phyloP scores from a whole-genome alignment of 2,888 invertebrate genomes.

The Xylophagus ater region DNA sequence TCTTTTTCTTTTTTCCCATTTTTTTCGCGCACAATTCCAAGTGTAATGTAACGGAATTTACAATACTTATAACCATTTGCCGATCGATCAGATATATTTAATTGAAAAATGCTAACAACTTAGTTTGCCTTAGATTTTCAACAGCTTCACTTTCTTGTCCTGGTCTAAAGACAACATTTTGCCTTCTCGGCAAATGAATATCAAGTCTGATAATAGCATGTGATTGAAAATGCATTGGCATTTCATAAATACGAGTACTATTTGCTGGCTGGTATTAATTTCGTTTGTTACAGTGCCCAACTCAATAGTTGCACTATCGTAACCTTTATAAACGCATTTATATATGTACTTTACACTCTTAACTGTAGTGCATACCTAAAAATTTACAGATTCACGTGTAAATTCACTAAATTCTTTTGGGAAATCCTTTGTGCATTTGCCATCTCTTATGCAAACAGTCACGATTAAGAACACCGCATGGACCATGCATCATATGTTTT shows the following conservation, averaged over 20 bases:
- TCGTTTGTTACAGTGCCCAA: constrained; percentile 1
- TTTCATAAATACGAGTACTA: constrained; percentile 22
- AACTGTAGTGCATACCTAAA: constrained; percentile 23
- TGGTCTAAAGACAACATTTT: constrained; percentile 19
- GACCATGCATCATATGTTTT: constrained; percentile 17
- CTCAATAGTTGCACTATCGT: constrained; percentile 20
- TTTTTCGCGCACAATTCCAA: too few species aligned
- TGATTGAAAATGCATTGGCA: constrained; percentile 20
- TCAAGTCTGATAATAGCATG: constrained; percentile 27
- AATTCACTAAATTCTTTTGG: constrained; percentile 25
- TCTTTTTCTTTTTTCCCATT: too few species aligned
- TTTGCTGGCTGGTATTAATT: background rate
- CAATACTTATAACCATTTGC: too few species aligned
- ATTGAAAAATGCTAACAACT: constrained; percentile 13
- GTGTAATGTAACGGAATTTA: too few species aligned
- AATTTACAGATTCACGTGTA: constrained; percentile 22
- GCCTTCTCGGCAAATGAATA: constrained; percentile 27
- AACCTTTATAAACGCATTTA: constrained; percentile 25
- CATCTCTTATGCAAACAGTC: constrained; percentile 14
- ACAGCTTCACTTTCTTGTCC: constrained; percentile 14
- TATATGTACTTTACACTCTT: constrained; percentile 24
- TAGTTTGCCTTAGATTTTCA: constrained; percentile 7
- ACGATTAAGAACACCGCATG: constrained; percentile 16
- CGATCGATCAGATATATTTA: too few species aligned
- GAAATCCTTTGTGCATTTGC: constrained; percentile 24